These are phyloP conservation scores for Probaryconus sp. DNA, from an alignment of 1,140 invertebrate genomes.

Conservation along the genomic window DNA sequence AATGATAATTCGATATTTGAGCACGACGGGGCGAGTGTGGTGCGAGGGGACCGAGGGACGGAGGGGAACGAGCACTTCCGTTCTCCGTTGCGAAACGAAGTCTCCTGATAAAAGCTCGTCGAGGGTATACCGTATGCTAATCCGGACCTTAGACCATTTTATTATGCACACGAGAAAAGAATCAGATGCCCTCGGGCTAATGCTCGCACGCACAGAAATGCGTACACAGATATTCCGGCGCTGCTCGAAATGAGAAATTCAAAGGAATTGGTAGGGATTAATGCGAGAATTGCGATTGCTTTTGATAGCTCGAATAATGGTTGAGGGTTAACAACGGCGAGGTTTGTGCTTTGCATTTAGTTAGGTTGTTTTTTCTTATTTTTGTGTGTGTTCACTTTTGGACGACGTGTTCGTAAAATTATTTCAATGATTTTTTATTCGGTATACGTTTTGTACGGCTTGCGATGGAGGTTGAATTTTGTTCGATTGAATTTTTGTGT, in stretches of 20 bases:
- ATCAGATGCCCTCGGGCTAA: conserved; percentile 48
- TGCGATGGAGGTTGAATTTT: too few relatives aligned
- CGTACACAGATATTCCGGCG: neutral
- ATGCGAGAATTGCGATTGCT: conserved; percentile 10
- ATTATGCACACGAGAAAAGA: conserved; percentile 45
- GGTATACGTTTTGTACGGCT: too few relatives aligned
- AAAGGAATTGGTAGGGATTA: conserved; percentile 21
- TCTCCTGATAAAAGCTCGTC: conserved; percentile 49
- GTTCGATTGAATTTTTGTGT: too few relatives aligned
- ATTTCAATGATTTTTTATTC: too few relatives aligned
- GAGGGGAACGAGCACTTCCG: conserved; percentile 45
- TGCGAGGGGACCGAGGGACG: neutral
- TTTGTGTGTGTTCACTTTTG: too few relatives aligned
- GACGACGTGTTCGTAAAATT: too few relatives aligned
- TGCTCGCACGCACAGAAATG: conserved; percentile 46
- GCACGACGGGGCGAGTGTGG: too few relatives aligned
- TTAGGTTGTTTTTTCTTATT: too few relatives aligned
- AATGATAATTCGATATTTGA: conserved; percentile 49
- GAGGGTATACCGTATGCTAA: conserved; percentile 50
- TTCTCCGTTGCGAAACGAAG: conserved; percentile 47
- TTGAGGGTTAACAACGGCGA: neutral
- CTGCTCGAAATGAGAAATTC: conserved; percentile 26
- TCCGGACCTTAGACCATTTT: conserved; percentile 46
- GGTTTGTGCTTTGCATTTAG: too few relatives aligned
- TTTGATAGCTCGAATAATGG: conserved; percentile 19